Base-by-base conservation (phyloP, 2,113 vertebrate species). In the Notiomystis cincta region DNA sequence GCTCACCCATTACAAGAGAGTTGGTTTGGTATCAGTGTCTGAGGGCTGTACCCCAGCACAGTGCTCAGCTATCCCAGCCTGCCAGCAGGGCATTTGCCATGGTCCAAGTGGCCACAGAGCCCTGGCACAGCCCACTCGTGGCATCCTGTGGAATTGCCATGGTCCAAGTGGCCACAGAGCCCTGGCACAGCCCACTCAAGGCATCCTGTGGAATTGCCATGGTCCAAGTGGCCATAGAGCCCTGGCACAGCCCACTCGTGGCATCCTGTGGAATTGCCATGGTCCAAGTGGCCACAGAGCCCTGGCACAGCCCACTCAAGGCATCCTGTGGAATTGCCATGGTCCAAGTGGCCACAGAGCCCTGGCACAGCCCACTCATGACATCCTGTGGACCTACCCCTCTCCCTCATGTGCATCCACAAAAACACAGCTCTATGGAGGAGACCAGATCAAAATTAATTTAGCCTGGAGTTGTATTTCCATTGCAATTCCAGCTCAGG, bases 321-420 rank as follows among this genome's bases (percentile, higher is more conserved):
- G 23, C 44, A 4, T 0, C 1, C 12, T 2, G 0, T 6, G 30
- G 65, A 64, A n/a, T n/a, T n/a, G n/a, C n/a, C n/a, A n/a, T 0
- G 1, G 17, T 15, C 33, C 62, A 14, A 61, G 45, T 0, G 1
- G 14, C 33, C 7, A 0, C 0, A 0, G 12, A 90, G 76, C 71
- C 13, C 38, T 38, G 50, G 31, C 33, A 54, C 13, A 16, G 18
- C 24, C 64, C 38, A 40, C 1, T 1, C 24, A 0, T 1, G 6
- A 20, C 44, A 4, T 0, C 1, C 12, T 2, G 0, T 6, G 30
- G 65, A 64, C 82, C 10, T 21, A 22, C 13, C 40, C 54, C 20
- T 37, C 24, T 83, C 37, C 57, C 18, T 53, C 27, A 2, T 0
- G 0, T 11, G 14, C 66, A 57, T 16, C 35, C 65, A 44, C n/a